Percentiles rank a stretch among this genome's conserved stretches.
phyloP scores from a whole-genome alignment of 2,113 vertebrate genomes.

The Carettochelys insculpta region DNA sequence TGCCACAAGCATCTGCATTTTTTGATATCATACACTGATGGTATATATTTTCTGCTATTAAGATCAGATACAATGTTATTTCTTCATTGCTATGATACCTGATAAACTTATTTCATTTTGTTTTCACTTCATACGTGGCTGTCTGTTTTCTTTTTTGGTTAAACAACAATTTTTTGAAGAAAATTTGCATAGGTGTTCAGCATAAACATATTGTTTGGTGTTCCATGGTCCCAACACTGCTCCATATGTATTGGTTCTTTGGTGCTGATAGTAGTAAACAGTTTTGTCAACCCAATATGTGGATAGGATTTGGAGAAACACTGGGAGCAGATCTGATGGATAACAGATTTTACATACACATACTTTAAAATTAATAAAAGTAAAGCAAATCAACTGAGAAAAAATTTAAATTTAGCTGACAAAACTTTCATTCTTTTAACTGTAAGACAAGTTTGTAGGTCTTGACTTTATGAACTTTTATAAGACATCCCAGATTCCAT shows the following conservation, averaged over 20 bases:
- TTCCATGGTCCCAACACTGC: no score
- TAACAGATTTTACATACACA: neutral
- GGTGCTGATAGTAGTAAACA: neutral
- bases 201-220: no score
- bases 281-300: neutral
- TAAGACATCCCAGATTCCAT: neutral
- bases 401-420: neutral
- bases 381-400: neutral
- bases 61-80: no score
- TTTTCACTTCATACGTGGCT: no score
- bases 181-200: no score
- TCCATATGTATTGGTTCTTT: neutral
- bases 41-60: no score
- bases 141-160: no score
- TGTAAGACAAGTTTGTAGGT: neutral
- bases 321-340: neutral
- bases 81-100: no score
- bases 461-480: neutral
- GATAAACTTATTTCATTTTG: no score
- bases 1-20: no score
- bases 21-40: no score
- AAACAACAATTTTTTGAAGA: no score
- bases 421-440: neutral
- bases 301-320: neutral
- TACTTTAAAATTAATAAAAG: neutral